Evolutionary conservation across 2,888 invertebrate species (phyloP).

Genomic region (Scotopteryx bipunctaria): DNA sequence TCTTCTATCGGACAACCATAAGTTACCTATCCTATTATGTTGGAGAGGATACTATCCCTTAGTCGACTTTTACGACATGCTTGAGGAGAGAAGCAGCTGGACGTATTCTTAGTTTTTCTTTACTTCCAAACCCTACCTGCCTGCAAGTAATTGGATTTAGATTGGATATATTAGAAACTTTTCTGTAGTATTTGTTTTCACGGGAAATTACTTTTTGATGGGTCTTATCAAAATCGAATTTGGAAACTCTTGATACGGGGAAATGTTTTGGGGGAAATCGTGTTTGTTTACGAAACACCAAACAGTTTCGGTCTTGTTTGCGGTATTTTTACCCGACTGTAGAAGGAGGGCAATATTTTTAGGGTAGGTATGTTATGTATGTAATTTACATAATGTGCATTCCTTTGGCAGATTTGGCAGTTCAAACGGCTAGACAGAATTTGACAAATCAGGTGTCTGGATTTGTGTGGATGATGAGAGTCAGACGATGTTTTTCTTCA

Average conservation of each 20-base stretch:
- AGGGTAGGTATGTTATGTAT: background rate
- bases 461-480: no score
- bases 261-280: constrained; percentile 38
- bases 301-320: constrained; percentile 22
- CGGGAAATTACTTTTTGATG: constrained; percentile 76
- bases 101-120: background rate
- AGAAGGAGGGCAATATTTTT: no score
- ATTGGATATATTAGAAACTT: constrained; percentile 78
- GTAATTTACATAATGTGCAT: background rate
- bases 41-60: no score
- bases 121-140: constrained; percentile 23
- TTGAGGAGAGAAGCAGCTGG: no score
- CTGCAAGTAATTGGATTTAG: constrained; percentile 77
- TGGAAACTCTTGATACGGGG: constrained; percentile 37
- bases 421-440: no score
- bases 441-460: no score
- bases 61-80: no score
- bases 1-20: no score
- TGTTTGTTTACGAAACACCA: constrained; percentile 31
- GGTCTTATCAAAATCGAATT: constrained; percentile 74
- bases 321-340: no score
- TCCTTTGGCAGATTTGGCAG: no score
- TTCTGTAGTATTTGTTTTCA: constrained; percentile 71
- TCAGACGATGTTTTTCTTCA: no score
- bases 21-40: no score